These are phyloP conservation scores for Drosophila acutilabella DNA, from an alignment of 2,888 invertebrate species.

Conservation along the genomic window DNA sequence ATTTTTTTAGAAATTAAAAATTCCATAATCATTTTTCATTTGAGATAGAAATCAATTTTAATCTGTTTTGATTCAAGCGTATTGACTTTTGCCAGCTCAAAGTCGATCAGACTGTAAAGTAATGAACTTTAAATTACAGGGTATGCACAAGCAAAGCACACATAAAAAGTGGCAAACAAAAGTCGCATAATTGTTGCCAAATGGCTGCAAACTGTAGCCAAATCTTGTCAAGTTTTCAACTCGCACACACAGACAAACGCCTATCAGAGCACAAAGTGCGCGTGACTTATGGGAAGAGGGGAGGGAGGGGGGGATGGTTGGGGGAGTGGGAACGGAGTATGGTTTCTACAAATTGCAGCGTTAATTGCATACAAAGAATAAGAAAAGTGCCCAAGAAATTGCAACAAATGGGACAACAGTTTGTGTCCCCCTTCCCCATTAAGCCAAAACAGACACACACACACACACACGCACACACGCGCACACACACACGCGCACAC, in stretches of 20 bases:
- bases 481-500: constrained; percentile 11
- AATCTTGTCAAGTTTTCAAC: constrained; percentile 52
- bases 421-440: background rate
- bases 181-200: constrained; percentile 68
- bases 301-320: background rate
- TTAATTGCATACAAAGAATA: constrained; percentile 77
- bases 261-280: background rate
- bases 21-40: no score
- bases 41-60: no score
- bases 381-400: constrained; percentile 76
- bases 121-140: background rate
- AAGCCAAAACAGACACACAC: background rate
- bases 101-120: background rate
- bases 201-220: constrained; percentile 57
- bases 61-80: no score
- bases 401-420: constrained; percentile 66
- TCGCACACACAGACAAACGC: background rate
- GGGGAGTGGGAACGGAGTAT: background rate
- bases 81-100: no score
- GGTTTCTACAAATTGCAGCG: constrained; percentile 69
- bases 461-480: background rate
- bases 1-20: no score
- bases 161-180: constrained; percentile 59
- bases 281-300: constrained; percentile 28
- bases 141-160: constrained; percentile 35